A percentile compares a stretch with the other conserved stretches of the same genome.
These are phyloP conservation scores for Glomeris maerens DNA, from an alignment of 1,140 invertebrate genomes.

Conservation along the genomic window DNA sequence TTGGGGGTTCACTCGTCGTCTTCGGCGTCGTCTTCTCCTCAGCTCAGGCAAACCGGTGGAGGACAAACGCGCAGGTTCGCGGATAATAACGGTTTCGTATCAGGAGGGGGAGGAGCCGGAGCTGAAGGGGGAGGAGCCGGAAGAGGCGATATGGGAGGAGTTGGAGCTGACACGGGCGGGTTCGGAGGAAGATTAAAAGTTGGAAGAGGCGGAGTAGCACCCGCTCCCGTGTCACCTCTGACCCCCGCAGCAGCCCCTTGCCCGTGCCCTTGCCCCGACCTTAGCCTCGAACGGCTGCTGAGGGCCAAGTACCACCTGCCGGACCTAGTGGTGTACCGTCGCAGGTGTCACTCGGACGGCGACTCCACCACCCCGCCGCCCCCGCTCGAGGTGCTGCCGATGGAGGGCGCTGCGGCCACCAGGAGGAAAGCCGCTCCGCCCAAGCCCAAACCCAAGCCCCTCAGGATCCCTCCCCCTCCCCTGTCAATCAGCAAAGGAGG, in stretches of 20 bases:
- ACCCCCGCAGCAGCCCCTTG: conserved; percentile 33
- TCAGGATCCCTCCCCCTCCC: conserved; percentile 33
- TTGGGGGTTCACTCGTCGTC: not conserved
- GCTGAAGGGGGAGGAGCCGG: too few species aligned
- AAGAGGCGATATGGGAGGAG: too few species aligned
- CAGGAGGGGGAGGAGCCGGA: too few species aligned
- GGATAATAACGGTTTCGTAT: too few species aligned
- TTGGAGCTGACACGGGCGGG: too few species aligned
- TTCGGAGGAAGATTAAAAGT: too few species aligned
- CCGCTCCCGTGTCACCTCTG: conserved; percentile 42
- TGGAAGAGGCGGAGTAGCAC: conserved; percentile 19
- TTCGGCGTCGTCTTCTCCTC: not conserved
- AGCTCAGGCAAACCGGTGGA: too few species aligned
- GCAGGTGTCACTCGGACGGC: conserved; percentile 56
- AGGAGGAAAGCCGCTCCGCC: conserved; percentile 24
- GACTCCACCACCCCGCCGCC: conserved; percentile 34
- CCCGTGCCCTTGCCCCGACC: conserved; percentile 31
- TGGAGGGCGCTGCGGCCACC: conserved; percentile 5
- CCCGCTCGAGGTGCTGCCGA: conserved; percentile 29
- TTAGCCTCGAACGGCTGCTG: conserved; percentile 29
- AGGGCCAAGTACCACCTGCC: conserved; percentile 58
- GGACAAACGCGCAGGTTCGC: too few species aligned
- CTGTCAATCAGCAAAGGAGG: conserved; percentile 18
- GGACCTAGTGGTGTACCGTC: conserved; percentile 39
- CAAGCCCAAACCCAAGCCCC: conserved; percentile 25